These are phyloP conservation scores for Ormyrus labotus DNA, from an alignment of 2,888 invertebrate genomes.

Conservation along the genomic window DNA sequence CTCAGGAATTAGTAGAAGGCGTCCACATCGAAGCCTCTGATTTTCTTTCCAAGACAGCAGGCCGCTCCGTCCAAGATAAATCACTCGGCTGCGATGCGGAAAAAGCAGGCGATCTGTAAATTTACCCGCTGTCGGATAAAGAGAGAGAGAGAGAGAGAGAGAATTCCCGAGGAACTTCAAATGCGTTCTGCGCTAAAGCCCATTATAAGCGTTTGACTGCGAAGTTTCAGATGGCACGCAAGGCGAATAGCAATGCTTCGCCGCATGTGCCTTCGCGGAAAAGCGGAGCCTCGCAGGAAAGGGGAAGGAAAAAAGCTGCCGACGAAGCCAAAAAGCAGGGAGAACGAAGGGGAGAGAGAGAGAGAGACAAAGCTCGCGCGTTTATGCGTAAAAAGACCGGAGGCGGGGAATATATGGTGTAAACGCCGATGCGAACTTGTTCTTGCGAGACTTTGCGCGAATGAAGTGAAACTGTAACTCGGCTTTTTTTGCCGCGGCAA, in stretches of 20 bases:
- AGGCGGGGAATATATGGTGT: not conserved
- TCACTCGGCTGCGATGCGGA: slow-evolving; percentile 11
- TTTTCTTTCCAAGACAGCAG: slow-evolving; percentile 22
- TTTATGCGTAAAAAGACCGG: no score
- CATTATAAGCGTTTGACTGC: slow-evolving; percentile 6
- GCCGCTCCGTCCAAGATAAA: slow-evolving; percentile 22
- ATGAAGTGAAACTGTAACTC: slow-evolving; percentile 8
- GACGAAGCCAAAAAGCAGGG: slow-evolving; percentile 1
- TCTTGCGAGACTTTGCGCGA: not conserved
- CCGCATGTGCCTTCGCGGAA: slow-evolving; percentile 3
- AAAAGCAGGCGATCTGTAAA: slow-evolving; percentile 36
- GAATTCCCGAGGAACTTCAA: slow-evolving; percentile 29
- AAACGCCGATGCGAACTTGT: slow-evolving; percentile 18
- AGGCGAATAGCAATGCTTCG: slow-evolving; percentile 15
- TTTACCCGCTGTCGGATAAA: slow-evolving; percentile 24
- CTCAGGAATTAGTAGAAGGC: no score
- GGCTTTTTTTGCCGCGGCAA: slow-evolving; percentile 3
- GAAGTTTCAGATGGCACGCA: not conserved
- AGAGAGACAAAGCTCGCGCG: no score
- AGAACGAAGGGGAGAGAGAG: no score
- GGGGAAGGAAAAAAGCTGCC: slow-evolving; percentile 1
- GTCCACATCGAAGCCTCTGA: slow-evolving; percentile 1
- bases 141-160: not conserved
- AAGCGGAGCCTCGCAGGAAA: not conserved
- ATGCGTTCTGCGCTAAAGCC: slow-evolving; percentile 11